These are phyloP conservation scores for Tolmerus cingulatus DNA, from an alignment of 2,888 invertebrate species.

Conservation along the genomic window DNA sequence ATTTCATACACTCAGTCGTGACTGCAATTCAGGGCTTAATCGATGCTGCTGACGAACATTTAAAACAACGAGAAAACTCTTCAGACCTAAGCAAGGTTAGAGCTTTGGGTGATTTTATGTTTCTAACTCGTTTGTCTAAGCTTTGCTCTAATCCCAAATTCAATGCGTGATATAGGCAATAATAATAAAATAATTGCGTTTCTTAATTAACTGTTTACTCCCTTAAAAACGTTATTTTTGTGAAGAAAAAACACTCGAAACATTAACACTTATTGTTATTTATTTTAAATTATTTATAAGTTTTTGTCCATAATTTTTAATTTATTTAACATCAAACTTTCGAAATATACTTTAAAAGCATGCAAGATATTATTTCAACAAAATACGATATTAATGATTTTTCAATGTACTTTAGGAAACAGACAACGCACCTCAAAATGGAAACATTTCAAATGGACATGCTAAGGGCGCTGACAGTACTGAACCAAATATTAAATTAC, in stretches of 20 bases:
- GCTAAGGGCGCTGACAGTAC: slow-evolving; percentile 52
- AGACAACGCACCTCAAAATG: slow-evolving; percentile 59
- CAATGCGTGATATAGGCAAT: background rate
- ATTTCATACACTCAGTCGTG: slow-evolving; percentile 56
- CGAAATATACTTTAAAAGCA: background rate
- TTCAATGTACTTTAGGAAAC: slow-evolving; percentile 54
- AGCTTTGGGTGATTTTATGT: slow-evolving; percentile 42
- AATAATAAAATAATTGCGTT: background rate
- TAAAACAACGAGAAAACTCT: slow-evolving; percentile 62
- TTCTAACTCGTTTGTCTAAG: background rate
- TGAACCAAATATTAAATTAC: slow-evolving; percentile 47
- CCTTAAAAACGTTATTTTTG: background rate
- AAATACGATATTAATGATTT: background rate
- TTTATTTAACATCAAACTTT: background rate
- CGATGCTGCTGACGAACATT: slow-evolving; percentile 64
- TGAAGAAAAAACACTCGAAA: background rate
- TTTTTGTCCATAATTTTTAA: background rate
- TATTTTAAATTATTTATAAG: background rate
- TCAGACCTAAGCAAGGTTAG: slow-evolving; percentile 62
- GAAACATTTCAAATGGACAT: slow-evolving; percentile 62
- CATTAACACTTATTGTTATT: background rate
- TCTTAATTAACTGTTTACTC: background rate
- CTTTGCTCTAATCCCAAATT: background rate
- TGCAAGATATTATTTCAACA: background rate
- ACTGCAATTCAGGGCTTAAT: slow-evolving; percentile 65